A percentile compares a stretch with the other conserved stretches of the same genome.
These are phyloP conservation scores for Lapara coniferarum DNA, from an alignment of 2,888 invertebrate genomes.

Conservation along the genomic window DNA sequence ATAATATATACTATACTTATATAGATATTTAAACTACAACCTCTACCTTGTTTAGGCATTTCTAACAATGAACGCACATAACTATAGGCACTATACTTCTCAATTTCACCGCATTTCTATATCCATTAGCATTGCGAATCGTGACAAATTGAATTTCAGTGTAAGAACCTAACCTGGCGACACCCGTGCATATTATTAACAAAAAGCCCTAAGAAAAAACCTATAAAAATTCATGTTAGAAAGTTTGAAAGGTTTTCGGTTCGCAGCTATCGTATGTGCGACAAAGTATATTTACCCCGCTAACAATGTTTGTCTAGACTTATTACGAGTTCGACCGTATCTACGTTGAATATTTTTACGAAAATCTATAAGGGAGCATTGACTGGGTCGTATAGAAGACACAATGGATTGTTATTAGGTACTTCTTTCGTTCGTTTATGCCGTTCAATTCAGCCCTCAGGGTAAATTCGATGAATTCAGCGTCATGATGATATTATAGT, in stretches of 20 bases:
- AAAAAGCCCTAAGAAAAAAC: neutral
- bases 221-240: neutral
- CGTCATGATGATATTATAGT: too few relatives aligned
- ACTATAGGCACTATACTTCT: too few relatives aligned
- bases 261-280: neutral
- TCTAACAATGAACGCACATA: too few relatives aligned
- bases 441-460: too few relatives aligned
- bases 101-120: too few relatives aligned
- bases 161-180: neutral
- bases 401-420: neutral
- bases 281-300: neutral
- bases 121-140: neutral
- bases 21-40: too few relatives aligned
- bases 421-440: neutral
- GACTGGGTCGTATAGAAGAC: neutral
- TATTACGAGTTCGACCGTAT: neutral
- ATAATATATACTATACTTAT: too few relatives aligned
- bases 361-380: slow-evolving; percentile 1
- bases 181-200: neutral
- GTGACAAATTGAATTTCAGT: neutral
- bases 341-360: slow-evolving; percentile 10
- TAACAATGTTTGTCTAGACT: slow-evolving; percentile 11
- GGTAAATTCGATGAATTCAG: too few relatives aligned
- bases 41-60: too few relatives aligned
- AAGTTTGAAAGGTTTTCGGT: slow-evolving; percentile 10